Evolutionary conservation across 2,888 invertebrate species (phyloP).

Genomic region (Escarpia spicata): DNA sequence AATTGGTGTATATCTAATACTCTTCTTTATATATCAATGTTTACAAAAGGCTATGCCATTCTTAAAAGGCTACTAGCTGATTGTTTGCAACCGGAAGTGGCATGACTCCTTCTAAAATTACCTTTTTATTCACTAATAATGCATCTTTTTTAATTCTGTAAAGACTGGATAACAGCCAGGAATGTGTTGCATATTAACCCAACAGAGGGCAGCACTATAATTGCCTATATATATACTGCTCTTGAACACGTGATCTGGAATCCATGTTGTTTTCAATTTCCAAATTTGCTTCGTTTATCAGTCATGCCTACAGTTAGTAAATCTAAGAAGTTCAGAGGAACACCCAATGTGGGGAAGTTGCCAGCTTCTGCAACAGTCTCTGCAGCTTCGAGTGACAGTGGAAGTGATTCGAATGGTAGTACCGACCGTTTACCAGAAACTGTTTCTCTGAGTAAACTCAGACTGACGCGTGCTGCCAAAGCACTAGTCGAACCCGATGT

Average conservation of each 20-base stretch:
- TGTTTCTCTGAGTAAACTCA: slow-evolving; percentile 1
- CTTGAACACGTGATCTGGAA: background rate
- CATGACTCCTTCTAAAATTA: background rate
- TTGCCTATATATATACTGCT: background rate
- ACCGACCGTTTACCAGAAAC: background rate
- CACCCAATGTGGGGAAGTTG: background rate
- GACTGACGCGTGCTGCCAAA: background rate
- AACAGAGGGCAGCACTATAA: background rate
- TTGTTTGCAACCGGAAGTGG: background rate
- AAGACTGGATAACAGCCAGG: background rate
- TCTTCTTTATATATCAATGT: background rate
- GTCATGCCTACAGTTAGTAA: background rate
- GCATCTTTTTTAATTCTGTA: background rate
- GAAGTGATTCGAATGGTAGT: background rate
- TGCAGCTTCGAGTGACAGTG: background rate
- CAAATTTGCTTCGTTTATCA: background rate
- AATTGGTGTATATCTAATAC: background rate
- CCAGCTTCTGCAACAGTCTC: slow-evolving; percentile 1
- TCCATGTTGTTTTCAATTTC: background rate
- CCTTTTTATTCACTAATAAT: slow-evolving; percentile 1
- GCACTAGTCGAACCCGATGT: slow-evolving; percentile 1
- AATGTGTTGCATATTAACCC: background rate
- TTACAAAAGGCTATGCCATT: slow-evolving; percentile 1
- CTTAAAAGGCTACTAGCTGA: background rate
- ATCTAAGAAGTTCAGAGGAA: slow-evolving; percentile 1